A percentile compares a stretch with the other conserved stretches of the same genome.
These are phyloP conservation scores for Eumeta japonica DNA, from an alignment of 1,140 invertebrate genomes.

Conservation along the genomic window DNA sequence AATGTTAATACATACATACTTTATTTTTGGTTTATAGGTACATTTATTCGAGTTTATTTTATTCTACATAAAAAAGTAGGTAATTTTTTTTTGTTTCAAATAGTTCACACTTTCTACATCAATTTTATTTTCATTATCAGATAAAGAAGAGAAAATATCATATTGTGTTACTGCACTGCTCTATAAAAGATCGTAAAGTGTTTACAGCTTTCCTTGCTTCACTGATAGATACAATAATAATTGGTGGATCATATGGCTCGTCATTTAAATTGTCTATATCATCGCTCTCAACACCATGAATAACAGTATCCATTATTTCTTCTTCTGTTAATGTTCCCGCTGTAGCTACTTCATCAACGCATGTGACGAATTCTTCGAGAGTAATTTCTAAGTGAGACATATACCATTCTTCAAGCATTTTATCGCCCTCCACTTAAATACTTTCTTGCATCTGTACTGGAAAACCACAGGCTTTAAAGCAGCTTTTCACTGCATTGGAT, in stretches of 20 bases:
- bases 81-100: slow-evolving; percentile 1
- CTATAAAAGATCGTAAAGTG: slow-evolving; percentile 1
- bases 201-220: slow-evolving; percentile 1
- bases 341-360: slow-evolving; percentile 1
- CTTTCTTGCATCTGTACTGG: no score
- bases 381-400: no score
- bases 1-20: not conserved
- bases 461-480: no score
- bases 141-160: not conserved
- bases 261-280: no score
- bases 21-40: not conserved
- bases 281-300: slow-evolving; percentile 1
- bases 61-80: not conserved
- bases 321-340: slow-evolving; percentile 1
- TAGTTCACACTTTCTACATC: not conserved
- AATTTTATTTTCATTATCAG: not conserved
- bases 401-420: no score
- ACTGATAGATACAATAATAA: no score
- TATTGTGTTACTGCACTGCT: not conserved
- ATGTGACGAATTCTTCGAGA: no score
- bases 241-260: no score
- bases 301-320: slow-evolving; percentile 1
- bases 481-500: no score
- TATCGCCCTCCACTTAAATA: no score
- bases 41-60: not conserved